Evolutionary conservation across 2,888 invertebrate species (phyloP), one percentile per base, ranked within the genome.

Genomic region (Ennomos fuscantarius): DNA sequence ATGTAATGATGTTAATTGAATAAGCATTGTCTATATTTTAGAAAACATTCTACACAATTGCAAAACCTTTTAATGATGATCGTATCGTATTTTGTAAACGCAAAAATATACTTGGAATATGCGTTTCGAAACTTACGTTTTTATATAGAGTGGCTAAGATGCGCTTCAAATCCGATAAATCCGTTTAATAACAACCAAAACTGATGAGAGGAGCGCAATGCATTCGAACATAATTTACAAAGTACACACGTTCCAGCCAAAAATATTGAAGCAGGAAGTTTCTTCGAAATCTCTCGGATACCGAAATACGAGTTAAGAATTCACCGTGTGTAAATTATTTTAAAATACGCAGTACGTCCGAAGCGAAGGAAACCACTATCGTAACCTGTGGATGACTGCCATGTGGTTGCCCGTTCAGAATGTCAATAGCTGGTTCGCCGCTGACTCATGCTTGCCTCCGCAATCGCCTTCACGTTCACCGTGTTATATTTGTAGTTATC

Each of bases 381-480:
- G 42, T 57, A 53, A 61, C 46, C 40, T 52, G 63, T 58, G 58
- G 41, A 47, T 39, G 47, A 47, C 42, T 49, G 47, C 44, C 24
- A 33, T 49, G 39, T 44, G 49, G 52, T 48, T 61, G 66, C 76
- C 53, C 62, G 56, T 60, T 47, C 68, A 71, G 84, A 84, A 85
- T 85, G 76, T 78, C 80, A 84, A 85, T 84, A 76, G 63, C 63
- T 69, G 58, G 50, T 65, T 57, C 58, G 15, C 6, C 64, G 64
- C 57, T 82, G 84, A 85, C 66, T 85, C 84, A 84, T 72, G 72
- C 76, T 68, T 78, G 73, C 77, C 79, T 68, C 65, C 67, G 68
- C 78, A 79, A 74, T 76, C 82, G 76, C 75, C 76, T 78, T 6
- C 24, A 74, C 72, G 66, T 67, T 63, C 66, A 65, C 65, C 65